Evolutionary conservation across 37 sponge, comb jelly and placozoan species (phyloP), one percentile per base, ranked within the genome.

Genomic region (Dysidea cf. avara): DNA sequence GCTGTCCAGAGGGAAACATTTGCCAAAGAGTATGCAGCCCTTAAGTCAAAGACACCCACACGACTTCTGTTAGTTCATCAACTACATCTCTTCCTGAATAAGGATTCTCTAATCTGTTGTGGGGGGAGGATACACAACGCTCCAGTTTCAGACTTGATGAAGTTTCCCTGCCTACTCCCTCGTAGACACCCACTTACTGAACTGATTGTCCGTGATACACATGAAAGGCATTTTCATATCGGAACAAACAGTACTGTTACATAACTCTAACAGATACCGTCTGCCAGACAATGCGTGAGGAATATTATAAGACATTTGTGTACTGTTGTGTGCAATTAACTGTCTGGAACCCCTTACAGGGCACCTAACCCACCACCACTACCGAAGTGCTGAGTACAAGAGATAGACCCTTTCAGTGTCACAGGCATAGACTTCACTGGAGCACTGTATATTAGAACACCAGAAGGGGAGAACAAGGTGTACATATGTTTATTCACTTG

Each of bases 311-410:
- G 39, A 12, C 46, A 47, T 1, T 80, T n/a, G n/a, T n/a, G n/a
- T n/a, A n/a, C 72, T 35, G 25, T 29, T 29, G 18, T 80, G 33
- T 80, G 81, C 64, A 43, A 37, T 21, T 28, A 64, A 35, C 53
- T 37, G 48, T 63, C 69, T 61, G 81, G 71, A 2, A 46, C 16
- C 47, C 64, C 50, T 1, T 62, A 25, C 39, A 13, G 14, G 18
- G 53, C 28, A 16, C 81, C 71, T 48, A 53, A 53, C 5, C 63
- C 64, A 2, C 81, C 81, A 24, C 81, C 81, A 58, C 54, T 80
- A 18, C 81, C 81, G 12, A 13, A 0, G 2, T 63, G 69, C 49
- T 35, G 81, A 21, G 72, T 80, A 12, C 18, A 58, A 1, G 33
- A 79, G 24, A 58, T 18, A 2, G 67, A 37, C 16, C 39, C 78